Percentiles rank a stretch among this genome's conserved stretches.
phyloP scores from a whole-genome alignment of 2,113 vertebrate species.

The Amazona vittata region DNA sequence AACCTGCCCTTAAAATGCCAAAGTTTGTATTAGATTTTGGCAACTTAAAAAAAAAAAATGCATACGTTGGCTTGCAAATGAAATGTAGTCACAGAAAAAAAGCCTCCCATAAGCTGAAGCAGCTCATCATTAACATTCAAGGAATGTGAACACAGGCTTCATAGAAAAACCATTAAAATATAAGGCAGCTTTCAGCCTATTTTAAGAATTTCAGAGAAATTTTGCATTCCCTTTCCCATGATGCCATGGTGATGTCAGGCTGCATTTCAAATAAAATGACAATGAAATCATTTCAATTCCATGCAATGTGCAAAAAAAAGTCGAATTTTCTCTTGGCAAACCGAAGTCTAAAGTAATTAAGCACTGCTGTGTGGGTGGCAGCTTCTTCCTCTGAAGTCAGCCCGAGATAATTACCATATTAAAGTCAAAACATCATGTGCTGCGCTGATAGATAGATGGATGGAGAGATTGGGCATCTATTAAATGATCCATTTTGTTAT shows the following conservation, averaged over 20 bases:
- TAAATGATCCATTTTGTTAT: slow-evolving; percentile 86
- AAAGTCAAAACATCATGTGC: slow-evolving; percentile 85
- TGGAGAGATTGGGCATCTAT: slow-evolving; percentile 84
- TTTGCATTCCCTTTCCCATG: slow-evolving; percentile 79
- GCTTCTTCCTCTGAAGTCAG: slow-evolving; percentile 84
- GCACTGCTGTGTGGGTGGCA: slow-evolving; percentile 84
- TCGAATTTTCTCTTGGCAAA: slow-evolving; percentile 84
- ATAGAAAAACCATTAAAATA: slow-evolving; percentile 71
- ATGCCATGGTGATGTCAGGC: slow-evolving; percentile 81
- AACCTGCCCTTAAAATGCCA: slow-evolving; percentile 47
- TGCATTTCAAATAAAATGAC: slow-evolving; percentile 82
- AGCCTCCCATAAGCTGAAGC: slow-evolving; percentile 65
- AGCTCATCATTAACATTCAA: slow-evolving; percentile 77
- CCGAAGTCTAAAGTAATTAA: slow-evolving; percentile 86
- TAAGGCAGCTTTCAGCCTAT: slow-evolving; percentile 79
- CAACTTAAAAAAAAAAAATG: neutral
- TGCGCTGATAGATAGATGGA: slow-evolving; percentile 82
- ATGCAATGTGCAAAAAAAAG: slow-evolving; percentile 77
- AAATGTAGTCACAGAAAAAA: slow-evolving; percentile 65
- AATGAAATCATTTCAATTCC: slow-evolving; percentile 83
- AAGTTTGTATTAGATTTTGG: slow-evolving; percentile 12
- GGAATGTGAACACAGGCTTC: slow-evolving; percentile 73
- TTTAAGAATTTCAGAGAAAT: slow-evolving; percentile 81
- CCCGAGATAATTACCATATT: slow-evolving; percentile 88
- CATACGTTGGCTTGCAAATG: slow-evolving; percentile 49